A percentile compares a stretch with the other conserved stretches of the same genome.
These are phyloP conservation scores for Nipponacmea schrenckii DNA, from an alignment of 2,888 invertebrate genomes.

Conservation along the genomic window DNA sequence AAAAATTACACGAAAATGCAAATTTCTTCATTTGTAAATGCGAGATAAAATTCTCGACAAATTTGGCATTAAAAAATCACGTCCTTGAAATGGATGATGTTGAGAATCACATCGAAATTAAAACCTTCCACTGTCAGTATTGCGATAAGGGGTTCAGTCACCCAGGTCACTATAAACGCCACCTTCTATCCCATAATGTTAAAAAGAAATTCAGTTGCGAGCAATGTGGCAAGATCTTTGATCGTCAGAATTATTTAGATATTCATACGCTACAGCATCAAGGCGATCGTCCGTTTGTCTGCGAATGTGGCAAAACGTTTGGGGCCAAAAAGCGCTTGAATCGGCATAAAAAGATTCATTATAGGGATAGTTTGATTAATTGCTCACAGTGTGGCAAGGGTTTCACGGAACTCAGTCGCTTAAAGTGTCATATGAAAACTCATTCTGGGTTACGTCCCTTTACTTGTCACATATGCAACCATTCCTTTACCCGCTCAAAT, in stretches of 20 bases:
- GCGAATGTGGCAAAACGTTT: neutral
- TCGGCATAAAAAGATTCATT: neutral
- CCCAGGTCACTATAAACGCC: neutral
- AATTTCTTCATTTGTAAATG: slow-evolving; percentile 3
- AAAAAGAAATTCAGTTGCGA: slow-evolving; percentile 2
- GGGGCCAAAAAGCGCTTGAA: neutral
- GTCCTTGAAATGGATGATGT: neutral
- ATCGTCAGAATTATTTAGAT: neutral
- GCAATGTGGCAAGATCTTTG: neutral
- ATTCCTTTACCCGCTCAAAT: slow-evolving; percentile 5
- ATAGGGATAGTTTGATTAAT: neutral
- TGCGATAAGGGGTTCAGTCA: slow-evolving; percentile 1
- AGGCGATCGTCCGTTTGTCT: neutral
- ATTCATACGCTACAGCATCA: neutral
- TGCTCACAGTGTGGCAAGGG: neutral
- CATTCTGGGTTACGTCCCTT: slow-evolving; percentile 1
- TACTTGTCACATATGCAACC: neutral
- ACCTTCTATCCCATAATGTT: neutral
- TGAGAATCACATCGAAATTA: neutral
- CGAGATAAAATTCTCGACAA: neutral
- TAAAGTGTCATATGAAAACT: slow-evolving; percentile 3
- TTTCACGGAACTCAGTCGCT: neutral
- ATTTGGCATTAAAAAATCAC: neutral
- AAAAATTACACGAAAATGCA: neutral
- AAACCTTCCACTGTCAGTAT: neutral